Base-by-base conservation (phyloP, 2,888 invertebrate genomes). In the Drosophila silvestris region DNA sequence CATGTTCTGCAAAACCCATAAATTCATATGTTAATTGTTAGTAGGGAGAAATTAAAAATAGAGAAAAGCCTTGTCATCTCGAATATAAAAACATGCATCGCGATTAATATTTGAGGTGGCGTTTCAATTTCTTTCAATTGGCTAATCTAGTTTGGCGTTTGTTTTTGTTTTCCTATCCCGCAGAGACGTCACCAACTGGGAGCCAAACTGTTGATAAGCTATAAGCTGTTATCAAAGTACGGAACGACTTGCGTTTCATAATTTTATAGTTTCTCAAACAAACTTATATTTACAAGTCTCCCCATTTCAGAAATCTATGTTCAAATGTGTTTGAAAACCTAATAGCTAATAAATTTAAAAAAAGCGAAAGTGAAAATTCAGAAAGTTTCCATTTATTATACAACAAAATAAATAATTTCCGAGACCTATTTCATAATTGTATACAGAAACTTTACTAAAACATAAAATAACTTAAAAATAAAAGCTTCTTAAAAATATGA, bases 11-110 rank as follows among this genome's bases (percentile, higher is more conserved):
- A 59, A 52, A 56, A 47, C 19, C 16, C 16, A 28, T 41, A 54
- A 41, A 47, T 12, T 9, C 5, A 39, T 60, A 53, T 56, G 37
- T 65, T 67, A 47, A 65, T 67, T 83, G 71, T 80, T 77, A 74
- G 68, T 70, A 50, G 62, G 54, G 19, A 26, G 41, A 64, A 70
- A 83, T 85, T 69, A 69, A 70, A 73, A 67, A 60, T 22, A 26
- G 14, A 39, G 60, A 60, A 69, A 74, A 75, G 70, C 59, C 78
- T 58, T 81, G 89, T 76, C 85, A 90, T 85, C 89, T 66, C 28
- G 64, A 70, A 37, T 33, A 44, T 22, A 53, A 63, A 72, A 71
- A 79, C 67, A 82, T 56, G 65, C 65, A 54, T 74, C 70, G 70
- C 63, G 54, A 64, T 41, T 35, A 22, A 47, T 32, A 30, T 66